Evolutionary conservation across 1,140 invertebrate genomes (phyloP).

Genomic region (Diachasma alloeum): DNA sequence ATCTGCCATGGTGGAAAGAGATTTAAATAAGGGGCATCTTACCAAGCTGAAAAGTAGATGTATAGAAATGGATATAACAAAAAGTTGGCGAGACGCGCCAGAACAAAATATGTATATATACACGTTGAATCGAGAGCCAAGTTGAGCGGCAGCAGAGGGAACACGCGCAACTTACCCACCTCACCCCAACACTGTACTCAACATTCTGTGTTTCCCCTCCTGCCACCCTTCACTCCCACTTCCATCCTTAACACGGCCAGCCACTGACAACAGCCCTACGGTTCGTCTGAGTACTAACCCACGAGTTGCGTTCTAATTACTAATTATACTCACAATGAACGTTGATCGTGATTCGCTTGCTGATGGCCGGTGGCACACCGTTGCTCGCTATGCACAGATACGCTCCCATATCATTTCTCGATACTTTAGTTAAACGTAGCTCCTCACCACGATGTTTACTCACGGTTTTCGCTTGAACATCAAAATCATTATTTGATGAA

Average conservation of each 20-base stretch:
- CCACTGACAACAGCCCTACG: conserved; percentile 1
- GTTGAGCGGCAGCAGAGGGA: neutral
- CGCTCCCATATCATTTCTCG: conserved; percentile 86
- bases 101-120: neutral
- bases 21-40: neutral
- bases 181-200: neutral
- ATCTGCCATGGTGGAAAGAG: conserved; percentile 26
- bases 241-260: neutral
- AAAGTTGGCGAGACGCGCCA: neutral
- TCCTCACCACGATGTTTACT: conserved; percentile 63
- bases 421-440: conserved; percentile 80
- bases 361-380: conserved; percentile 80
- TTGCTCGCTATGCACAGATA: conserved; percentile 88
- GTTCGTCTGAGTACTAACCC: neutral
- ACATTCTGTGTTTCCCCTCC: neutral
- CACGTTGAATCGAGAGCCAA: neutral
- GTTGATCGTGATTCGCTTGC: conserved; percentile 82
- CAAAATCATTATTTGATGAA: neutral
- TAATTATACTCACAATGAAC: conserved; percentile 81
- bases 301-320: conserved; percentile 31
- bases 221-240: neutral
- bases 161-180: neutral
- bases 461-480: conserved; percentile 19
- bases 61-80: neutral
- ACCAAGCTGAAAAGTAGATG: neutral